phyloP scores from a whole-genome alignment of 1,140 invertebrate species.

The Uloborus diversus region DNA sequence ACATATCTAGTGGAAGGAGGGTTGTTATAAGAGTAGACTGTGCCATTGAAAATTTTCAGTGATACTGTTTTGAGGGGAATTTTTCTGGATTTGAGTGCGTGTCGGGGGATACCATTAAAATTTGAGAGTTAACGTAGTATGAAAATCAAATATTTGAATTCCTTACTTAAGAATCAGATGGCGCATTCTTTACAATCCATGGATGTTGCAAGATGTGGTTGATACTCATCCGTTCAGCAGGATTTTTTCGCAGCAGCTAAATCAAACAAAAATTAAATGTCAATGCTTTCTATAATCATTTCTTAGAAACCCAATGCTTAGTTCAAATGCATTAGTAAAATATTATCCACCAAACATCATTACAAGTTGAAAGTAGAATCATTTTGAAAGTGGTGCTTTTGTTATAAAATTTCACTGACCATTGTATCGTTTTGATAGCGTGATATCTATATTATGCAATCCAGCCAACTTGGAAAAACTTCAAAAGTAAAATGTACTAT shows the following conservation, averaged over 20 bases:
- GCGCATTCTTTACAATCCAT: conserved; percentile 75
- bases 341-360: neutral
- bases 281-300: neutral
- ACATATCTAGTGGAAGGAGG: too few relatives aligned
- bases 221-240: conserved; percentile 76
- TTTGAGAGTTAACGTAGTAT: too few relatives aligned
- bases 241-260: conserved; percentile 76
- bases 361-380: neutral
- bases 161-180: too few relatives aligned
- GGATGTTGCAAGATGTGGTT: conserved; percentile 78
- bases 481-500: too few relatives aligned
- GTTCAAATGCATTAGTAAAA: neutral
- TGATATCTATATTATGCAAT: neutral
- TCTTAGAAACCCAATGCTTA: neutral
- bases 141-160: too few relatives aligned
- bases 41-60: too few relatives aligned
- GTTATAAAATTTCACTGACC: neutral
- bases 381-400: neutral
- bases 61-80: too few relatives aligned
- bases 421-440: neutral
- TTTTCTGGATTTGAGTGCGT: too few relatives aligned
- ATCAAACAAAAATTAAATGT: conserved; percentile 60
- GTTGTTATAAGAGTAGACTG: too few relatives aligned
- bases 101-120: too few relatives aligned
- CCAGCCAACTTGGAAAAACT: too few relatives aligned